Base-by-base conservation (phyloP, 92 coral and sea anemone genomes). In the Blastomussa wellsi region DNA sequence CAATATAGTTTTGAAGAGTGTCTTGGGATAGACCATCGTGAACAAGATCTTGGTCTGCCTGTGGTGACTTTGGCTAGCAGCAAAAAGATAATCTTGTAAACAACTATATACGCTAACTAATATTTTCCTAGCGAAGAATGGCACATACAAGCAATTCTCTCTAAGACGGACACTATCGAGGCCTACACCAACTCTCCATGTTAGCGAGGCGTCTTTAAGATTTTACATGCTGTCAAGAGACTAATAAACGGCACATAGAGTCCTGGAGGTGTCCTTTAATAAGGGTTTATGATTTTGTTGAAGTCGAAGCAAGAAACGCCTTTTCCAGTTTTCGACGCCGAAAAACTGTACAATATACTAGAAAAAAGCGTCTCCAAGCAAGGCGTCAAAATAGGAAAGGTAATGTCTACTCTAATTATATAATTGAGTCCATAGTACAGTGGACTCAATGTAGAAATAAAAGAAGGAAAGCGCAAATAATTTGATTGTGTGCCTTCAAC, bases 1-100 rank as follows among this genome's bases (percentile, higher is more conserved):
- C 62, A 9, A 71, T 72, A 64, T 82, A 82, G 11, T 53, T 78
- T 16, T 70, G 39, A 17, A 72, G 55, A 31, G 83, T 41, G 59
- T 0, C 28, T 47, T 65, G 39, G 13, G 37, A 36, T 10, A 26
- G 52, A 26, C 44, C 7, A 8, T 9, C 17, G 69, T 71, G 78
- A 24, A 7, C 53, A 26, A 53, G 78, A 72, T 82, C 78, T 14
- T 82, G 53, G 37, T n/a, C 72, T 26, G 57, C 71, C 53, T 52
- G 78, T 82, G 69, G 35, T 37, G 53, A 33, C 22, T 37, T 28
- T 51, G 33, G 70, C 86, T 82, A 14, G 12, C 11, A 69, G 36
- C 12, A n/a, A 69, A 38, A 36, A 4, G 44, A 14, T 4, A 14
- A 8, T 11, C 3, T 20, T 29, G 35, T 31, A 11, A 16, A 13